Evolutionary conservation across 2,888 invertebrate species (phyloP).

Genomic region (Limnephilus lunatus): DNA sequence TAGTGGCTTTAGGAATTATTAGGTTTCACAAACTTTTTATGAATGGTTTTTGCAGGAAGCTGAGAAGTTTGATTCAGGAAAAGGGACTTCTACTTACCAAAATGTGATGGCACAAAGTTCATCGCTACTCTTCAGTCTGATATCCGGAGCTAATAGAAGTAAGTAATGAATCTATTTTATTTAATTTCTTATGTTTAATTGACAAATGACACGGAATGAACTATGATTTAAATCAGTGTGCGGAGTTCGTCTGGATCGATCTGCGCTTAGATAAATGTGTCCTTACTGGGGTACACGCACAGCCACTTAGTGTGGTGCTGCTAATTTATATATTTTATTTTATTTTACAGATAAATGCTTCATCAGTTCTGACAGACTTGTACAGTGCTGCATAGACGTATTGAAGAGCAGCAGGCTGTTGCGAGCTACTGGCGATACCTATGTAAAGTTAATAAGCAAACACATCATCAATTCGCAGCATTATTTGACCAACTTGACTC

Average conservation of each 20-base stretch:
- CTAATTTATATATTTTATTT: not conserved
- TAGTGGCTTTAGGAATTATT: not conserved
- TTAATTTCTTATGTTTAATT: not conserved
- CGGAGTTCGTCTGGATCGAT: too few relatives aligned
- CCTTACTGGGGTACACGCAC: too few relatives aligned
- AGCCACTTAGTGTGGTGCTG: too few relatives aligned
- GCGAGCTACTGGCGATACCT: constrained; percentile 75
- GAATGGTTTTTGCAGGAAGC: constrained; percentile 73
- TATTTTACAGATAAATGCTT: constrained; percentile 69
- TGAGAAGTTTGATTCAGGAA: constrained; percentile 73
- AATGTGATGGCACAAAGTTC: constrained; percentile 71
- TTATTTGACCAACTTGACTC: constrained; percentile 75
- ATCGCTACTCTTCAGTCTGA: constrained; percentile 72
- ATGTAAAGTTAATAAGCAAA: constrained; percentile 77
- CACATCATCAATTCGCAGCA: constrained; percentile 76
- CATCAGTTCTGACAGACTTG: constrained; percentile 72
- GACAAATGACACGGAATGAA: not conserved
- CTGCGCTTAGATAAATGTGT: too few relatives aligned
- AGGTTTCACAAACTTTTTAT: not conserved
- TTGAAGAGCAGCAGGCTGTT: constrained; percentile 71
- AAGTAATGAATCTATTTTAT: constrained; percentile 66
- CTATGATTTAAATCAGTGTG: too few relatives aligned
- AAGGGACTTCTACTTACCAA: constrained; percentile 68
- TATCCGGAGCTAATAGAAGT: constrained; percentile 76
- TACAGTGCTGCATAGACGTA: constrained; percentile 71